Base-by-base conservation (phyloP, 1,140 invertebrate species). In the Mylabris phalerata region DNA sequence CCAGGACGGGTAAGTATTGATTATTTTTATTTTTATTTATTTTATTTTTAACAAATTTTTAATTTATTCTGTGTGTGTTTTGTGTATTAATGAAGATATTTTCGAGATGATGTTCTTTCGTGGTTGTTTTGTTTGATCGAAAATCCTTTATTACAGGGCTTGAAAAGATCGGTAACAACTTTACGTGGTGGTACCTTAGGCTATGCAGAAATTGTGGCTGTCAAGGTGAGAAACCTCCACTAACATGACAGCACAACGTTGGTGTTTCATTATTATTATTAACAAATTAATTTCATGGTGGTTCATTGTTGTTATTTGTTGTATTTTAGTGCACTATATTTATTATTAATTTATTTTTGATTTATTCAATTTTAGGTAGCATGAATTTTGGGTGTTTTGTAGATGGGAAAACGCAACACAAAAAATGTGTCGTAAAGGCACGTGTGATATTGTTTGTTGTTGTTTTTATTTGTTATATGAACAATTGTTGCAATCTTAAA, bases 131-230 rank as follows among this genome's bases (percentile, higher is more conserved):
- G 4, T 32, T 32, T 52, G 41, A 52, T 43, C 45, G 42, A 55
- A 51, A 55, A 40, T 59, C 42, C 19, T 57, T 62, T 57, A 59
- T 66, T 74, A 50, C 80, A 85, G 84, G 91, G 90, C 73, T 84
- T 94, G 79, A 95, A 95, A 82, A 83, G 92, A 78, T 94, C 92
- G 65, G 91, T 95, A 79, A 93, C 91, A 67, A 90, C 89, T 64
- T 80, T 92, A 67, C 82, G 88, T 72, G 89, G 89, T 71, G 89
- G 89, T 67, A 89, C 88, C 60, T 80, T 92, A 72, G 90, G 90
- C 71, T 92, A 90, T 78, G 92, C 92, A 63, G 92, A 95, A 84
- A 93, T 95, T 79, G 92, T 95, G 78, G 92, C 92, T 73, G 89
- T 95, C 66, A 95, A 95, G 92, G 92, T 95, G 81, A 79, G 77